Evolutionary conservation across 2,797 vertebrate species (phyloP).

Genomic region (Neosilurus mollespiculum): DNA sequence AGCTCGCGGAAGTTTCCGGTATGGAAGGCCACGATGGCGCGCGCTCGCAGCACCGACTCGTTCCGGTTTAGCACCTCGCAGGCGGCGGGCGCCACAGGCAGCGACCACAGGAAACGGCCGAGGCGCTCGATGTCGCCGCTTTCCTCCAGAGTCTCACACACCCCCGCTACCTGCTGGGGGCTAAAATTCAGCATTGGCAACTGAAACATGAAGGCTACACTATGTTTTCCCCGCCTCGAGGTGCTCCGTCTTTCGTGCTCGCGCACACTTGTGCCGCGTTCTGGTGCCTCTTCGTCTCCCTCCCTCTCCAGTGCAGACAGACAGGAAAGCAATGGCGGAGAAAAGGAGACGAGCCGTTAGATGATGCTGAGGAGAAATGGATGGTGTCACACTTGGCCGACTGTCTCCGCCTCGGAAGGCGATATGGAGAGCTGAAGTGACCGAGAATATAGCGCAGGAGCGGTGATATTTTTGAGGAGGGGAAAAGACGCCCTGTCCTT

Average conservation of each 20-base stretch:
- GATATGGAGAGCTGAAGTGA: conserved; percentile 71
- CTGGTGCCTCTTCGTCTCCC: conserved; percentile 52
- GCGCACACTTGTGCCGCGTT: conserved; percentile 26
- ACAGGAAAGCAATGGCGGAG: conserved; percentile 71
- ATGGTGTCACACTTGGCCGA: conserved; percentile 64
- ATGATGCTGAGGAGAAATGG: conserved; percentile 57
- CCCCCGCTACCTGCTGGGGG: conserved; percentile 99
- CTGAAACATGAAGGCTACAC: conserved; percentile 94
- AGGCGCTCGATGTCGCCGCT: conserved; percentile 97
- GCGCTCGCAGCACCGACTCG: conserved; percentile 93
- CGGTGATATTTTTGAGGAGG: conserved; percentile 77
- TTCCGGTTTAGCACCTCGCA: conserved; percentile 98
- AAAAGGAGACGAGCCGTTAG: conserved; percentile 64
- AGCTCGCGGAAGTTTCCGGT: conserved; percentile 97
- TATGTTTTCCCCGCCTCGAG: conserved; percentile 59
- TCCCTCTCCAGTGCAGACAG: conserved; percentile 58
- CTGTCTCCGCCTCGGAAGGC: conserved; percentile 72
- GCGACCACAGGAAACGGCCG: conserved; percentile 98
- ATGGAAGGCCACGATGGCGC: conserved; percentile 97
- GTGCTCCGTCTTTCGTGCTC: conserved; percentile 63
- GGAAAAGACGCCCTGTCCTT: conserved; percentile 75
- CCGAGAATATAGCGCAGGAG: conserved; percentile 73
- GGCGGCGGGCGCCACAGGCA: conserved; percentile 95
- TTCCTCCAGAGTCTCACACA: conserved; percentile 99
- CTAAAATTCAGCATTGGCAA: conserved; percentile 98